Evolutionary conservation across 1,140 invertebrate genomes (phyloP), one percentile per base, ranked within the genome.

Genomic region (Eumaeus atala): DNA sequence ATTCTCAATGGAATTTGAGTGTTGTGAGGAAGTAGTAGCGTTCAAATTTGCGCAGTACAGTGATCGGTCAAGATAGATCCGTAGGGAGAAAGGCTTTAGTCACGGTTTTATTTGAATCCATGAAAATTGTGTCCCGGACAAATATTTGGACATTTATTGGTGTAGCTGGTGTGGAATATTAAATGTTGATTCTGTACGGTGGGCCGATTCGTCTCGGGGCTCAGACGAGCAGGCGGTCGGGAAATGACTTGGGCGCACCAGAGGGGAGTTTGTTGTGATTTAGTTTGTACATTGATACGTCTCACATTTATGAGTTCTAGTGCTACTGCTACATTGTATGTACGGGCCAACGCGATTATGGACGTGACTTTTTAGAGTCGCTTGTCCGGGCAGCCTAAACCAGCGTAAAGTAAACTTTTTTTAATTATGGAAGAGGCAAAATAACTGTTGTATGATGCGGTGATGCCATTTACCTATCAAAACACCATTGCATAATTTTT

Each of bases 111-210:
- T 82, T 83, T 79, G 78, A 79, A 84, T 83, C 72, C 69, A 65
- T 67, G 64, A 62, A 72, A 82, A 79, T 77, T 67, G 67, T 61
- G 66, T 28, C 21, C 74, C 70, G 72, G 72, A 85, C 78, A 85
- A 85, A 85, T 85, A 86, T 86, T 86, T 86, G 72, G 77, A 86
- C 80, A 74, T 84, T 79, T 83, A 86, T 86, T 82, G 72, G 67
- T 61, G 66, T 47, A 67, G 51, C 68, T 68, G 74, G 78, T 79
- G 80, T 77, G 71, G 83, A 79, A 86, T 86, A 84, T 77, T 76
- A 84, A 84, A 74, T 68, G 74, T 67, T 70, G 64, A 55, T 77
- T 72, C 77, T 74, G 62, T 77, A 77, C 72, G 76, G 67, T 72
- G 48, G 37, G 51, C 12, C 37, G 67, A 66, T 73, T 60, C 56